Percentiles rank a stretch among this genome's conserved stretches.
These are phyloP conservation scores for Synaphobranchus kaupii DNA, from an alignment of 2,797 vertebrate species.

Conservation along the genomic window DNA sequence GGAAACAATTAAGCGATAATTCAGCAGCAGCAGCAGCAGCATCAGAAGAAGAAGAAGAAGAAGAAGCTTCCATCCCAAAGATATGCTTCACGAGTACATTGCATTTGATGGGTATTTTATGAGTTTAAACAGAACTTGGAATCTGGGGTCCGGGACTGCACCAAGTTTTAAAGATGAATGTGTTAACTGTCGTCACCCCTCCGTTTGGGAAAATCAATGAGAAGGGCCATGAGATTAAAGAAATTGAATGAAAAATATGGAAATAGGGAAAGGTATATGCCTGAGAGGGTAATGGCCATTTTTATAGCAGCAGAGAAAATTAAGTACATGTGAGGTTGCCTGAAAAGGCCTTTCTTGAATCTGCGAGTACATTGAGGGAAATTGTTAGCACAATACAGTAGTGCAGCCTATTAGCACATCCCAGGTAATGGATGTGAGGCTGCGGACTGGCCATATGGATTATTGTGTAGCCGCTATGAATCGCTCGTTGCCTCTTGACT, in stretches of 20 bases:
- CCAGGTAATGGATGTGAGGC: background rate
- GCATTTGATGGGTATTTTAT: background rate
- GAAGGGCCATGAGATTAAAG: background rate
- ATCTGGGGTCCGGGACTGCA: background rate
- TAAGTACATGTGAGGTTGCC: background rate
- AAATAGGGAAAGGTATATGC: background rate
- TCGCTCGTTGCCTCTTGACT: background rate
- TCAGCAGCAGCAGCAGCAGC: background rate
- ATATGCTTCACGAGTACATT: background rate
- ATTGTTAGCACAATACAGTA: background rate
- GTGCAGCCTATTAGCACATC: background rate
- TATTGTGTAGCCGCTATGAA: background rate
- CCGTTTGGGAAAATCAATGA: background rate
- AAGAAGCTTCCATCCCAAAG: background rate
- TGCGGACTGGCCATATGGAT: background rate
- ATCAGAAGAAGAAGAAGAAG: background rate
- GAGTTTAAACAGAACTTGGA: background rate
- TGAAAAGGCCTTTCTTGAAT: background rate
- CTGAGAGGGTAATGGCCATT: constrained; percentile 7
- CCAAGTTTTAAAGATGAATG: background rate
- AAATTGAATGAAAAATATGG: background rate
- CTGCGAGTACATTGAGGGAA: background rate
- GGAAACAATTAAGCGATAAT: background rate
- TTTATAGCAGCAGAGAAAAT: background rate
- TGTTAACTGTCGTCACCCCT: constrained; percentile 1